Evolutionary conservation across 2,888 invertebrate species (phyloP).

Genomic region (Drosophila acutilabella): DNA sequence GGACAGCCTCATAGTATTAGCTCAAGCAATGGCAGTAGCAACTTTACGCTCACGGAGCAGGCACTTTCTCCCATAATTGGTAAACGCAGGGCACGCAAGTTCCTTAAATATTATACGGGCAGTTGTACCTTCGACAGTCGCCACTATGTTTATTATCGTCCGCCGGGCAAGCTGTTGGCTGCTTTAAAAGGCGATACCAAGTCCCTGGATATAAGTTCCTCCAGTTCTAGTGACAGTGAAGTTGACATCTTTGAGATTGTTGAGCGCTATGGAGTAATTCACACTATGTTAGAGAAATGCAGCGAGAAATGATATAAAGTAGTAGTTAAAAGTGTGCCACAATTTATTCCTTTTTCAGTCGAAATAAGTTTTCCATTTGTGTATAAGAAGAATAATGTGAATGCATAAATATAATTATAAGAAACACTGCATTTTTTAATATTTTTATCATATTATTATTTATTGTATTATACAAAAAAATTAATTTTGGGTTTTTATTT

Average conservation of each 20-base stretch:
- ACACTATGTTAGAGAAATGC: slow-evolving; percentile 42
- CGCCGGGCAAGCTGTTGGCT: slow-evolving; percentile 57
- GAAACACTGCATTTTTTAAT: neutral
- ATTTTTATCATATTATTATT: neutral
- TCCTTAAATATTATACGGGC: slow-evolving; percentile 73
- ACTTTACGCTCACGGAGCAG: slow-evolving; percentile 75
- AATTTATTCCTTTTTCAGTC: neutral
- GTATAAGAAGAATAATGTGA: neutral
- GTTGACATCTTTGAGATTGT: slow-evolving; percentile 65
- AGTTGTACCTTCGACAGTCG: slow-evolving; percentile 72
- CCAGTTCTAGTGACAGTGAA: slow-evolving; percentile 65
- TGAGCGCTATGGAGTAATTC: slow-evolving; percentile 66
- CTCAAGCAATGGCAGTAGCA: slow-evolving; percentile 25
- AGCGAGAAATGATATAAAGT: neutral
- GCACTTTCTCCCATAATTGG: slow-evolving; percentile 73
- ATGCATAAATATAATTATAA: neutral
- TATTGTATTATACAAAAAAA: too few relatives aligned
- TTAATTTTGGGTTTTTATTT: neutral
- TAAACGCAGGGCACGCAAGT: slow-evolving; percentile 64
- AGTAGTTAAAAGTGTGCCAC: neutral
- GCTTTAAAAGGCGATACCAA: slow-evolving; percentile 22
- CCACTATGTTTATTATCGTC: slow-evolving; percentile 75
- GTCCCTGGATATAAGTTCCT: slow-evolving; percentile 15
- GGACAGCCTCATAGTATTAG: slow-evolving; percentile 9
- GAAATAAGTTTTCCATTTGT: neutral